Evolutionary conservation across 2,113 vertebrate genomes (phyloP).

Genomic region (Mormoops blainvillei): DNA sequence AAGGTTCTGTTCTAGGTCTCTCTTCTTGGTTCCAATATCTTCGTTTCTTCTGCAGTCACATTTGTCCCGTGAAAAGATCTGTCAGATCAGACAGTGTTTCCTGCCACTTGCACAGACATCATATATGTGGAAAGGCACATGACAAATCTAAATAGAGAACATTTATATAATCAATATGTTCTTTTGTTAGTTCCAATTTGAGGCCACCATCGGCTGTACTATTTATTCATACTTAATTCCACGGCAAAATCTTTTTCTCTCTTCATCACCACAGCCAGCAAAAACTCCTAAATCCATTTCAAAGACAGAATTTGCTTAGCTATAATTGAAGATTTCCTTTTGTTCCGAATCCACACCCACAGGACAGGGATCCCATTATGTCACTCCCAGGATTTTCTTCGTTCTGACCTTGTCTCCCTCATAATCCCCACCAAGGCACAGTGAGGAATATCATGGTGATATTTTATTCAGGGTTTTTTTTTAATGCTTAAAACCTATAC

Average conservation of each 20-base stretch:
- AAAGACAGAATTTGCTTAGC: neutral
- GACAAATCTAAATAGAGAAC: neutral
- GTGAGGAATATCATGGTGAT: neutral
- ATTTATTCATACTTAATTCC: neutral
- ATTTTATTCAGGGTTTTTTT: neutral
- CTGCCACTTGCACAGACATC: neutral
- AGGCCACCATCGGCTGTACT: neutral
- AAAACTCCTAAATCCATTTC: neutral
- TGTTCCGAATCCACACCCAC: neutral
- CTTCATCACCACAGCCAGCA: neutral
- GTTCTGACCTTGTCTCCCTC: neutral
- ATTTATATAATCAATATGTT: neutral
- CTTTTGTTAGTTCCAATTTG: neutral
- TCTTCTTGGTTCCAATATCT: neutral
- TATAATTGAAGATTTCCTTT: neutral
- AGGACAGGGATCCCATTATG: neutral
- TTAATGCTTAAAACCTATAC: neutral
- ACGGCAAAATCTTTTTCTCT: neutral
- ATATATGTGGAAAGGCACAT: neutral
- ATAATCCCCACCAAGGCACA: neutral
- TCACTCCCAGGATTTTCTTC: neutral
- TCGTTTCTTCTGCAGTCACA: neutral
- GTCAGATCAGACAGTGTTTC: neutral
- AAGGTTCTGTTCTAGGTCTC: neutral
- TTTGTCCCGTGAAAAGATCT: neutral